Evolutionary conservation across 2,113 vertebrate species (phyloP), one percentile per base, ranked within the genome.

Genomic region (Edolisoma coerulescens): DNA sequence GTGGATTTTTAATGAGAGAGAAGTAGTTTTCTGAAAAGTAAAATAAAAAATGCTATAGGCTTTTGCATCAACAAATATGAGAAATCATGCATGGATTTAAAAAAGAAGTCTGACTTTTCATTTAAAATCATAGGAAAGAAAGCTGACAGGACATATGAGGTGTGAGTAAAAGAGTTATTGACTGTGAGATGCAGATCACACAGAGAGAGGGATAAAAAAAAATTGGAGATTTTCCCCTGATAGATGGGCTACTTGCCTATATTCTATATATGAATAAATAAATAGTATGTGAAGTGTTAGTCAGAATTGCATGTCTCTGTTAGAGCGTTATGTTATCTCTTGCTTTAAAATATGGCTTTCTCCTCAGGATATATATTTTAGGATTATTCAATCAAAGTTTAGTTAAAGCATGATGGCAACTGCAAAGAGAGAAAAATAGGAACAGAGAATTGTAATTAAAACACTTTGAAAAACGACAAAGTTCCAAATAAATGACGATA

Each of bases 101-200:
- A 85, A 88, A 44, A 67, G 35, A 75, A 44, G 4, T 27, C 41
- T 64, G 16, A 11, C 2, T 71, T 78, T 87, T 61, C 13, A 81
- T 89, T 95, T 89, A 88, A 96, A 97, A 85, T 83, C 33, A 9
- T n/a, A 82, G 63, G 78, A 57, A 74, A 80, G 39, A 92, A 85
- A 81, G 27, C 50, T 95, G 89, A 77, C 63, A 76, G 42, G 21
- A 49, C 8, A 44, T 92, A 49, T 27, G 39, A 94, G 52, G 10
- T 53, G 28, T 56, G 53, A 96, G 23, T 54, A 90, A 92, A 94
- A 93, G 21, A 81, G 8, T 94, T 93, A 96, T 41, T 92, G 75
- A 86, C 53, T 93, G 30, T 79, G 63, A 96, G 53, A 82, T 88
- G 23, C 16, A 96, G 69, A 96, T 47, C 61, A 87, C 35, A 86